Evolutionary conservation across 1,140 invertebrate genomes (phyloP), one percentile per base, ranked within the genome.

Genomic region (Drosophila littoralis): DNA sequence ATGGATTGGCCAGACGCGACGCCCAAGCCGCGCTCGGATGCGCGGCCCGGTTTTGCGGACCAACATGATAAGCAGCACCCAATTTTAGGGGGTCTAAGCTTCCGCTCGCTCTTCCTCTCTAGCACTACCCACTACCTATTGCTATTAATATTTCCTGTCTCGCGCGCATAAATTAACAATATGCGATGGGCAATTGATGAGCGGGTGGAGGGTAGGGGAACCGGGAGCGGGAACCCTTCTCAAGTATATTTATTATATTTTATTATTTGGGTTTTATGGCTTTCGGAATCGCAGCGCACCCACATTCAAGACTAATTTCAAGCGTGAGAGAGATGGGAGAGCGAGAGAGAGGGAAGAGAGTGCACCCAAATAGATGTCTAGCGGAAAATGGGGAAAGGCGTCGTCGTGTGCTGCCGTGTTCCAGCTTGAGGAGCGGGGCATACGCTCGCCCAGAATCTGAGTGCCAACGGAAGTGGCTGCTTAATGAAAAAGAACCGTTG

Each of bases 71-170:
- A n/a, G n/a, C n/a, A 51, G 52, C 52, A 33, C 7, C 17, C 17
- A 9, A 9, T 57, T 15, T 17, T 13, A 50, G 9, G 28, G 15
- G 35, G 22, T n/a, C 32, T 55, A 52, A 58, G 69, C 69, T 79
- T 81, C 79, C 79, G 78, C 77, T 65, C 13, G 13, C 54, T 48
- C 38, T 38, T 22, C 22, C 9, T 10, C 9, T 10, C 36, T 57
- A 15, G n/a, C n/a, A 13, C 17, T 22, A 8, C 35, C 46, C 12
- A 43, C 35, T 58, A 59, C 36, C 67, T 64, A 71, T 84, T 79
- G 77, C 79, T 67, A 88, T 86, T 86, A 86, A 88, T 86, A 86
- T 88, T 88, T 86, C 83, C 82, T 86, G 82, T 65, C 79, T 79
- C 82, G 83, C 79, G 82, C 76, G 83, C 82, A 88, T 86, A 86